A percentile compares a stretch with the other conserved stretches of the same genome.
Evolutionary conservation across 2,797 vertebrate genomes (phyloP).

Genomic region (Centropyge bicolor): DNA sequence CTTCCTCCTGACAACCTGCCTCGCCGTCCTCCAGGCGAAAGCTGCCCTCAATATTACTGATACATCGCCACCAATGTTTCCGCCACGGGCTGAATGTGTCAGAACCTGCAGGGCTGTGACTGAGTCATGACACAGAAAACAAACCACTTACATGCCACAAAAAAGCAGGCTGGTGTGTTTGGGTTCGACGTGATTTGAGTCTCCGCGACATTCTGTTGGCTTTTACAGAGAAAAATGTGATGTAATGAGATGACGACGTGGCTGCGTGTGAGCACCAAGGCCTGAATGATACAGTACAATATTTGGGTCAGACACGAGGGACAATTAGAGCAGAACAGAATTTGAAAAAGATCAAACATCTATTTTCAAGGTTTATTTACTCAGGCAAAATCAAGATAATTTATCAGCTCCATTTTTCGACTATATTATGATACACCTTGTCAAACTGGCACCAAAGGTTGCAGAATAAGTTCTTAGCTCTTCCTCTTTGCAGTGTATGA

Average conservation of each 20-base stretch:
- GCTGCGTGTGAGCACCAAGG: constrained; percentile 10
- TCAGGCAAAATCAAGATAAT: background rate
- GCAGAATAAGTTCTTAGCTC: background rate
- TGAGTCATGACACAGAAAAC: constrained; percentile 58
- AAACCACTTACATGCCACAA: constrained; percentile 32
- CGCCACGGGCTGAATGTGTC: constrained; percentile 63
- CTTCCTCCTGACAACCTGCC: constrained; percentile 65
- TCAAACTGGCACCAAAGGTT: background rate
- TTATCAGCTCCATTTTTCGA: background rate
- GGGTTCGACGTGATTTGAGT: constrained; percentile 32
- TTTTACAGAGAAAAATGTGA: constrained; percentile 36
- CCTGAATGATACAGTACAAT: constrained; percentile 7
- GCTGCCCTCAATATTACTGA: constrained; percentile 63
- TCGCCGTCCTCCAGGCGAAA: constrained; percentile 41
- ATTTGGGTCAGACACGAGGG: constrained; percentile 26
- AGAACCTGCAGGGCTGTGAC: constrained; percentile 52
- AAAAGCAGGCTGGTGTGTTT: constrained; percentile 46
- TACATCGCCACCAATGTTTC: constrained; percentile 45
- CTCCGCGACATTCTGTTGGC: constrained; percentile 21
- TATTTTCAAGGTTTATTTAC: background rate
- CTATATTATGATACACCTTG: background rate
- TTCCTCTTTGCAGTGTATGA: background rate
- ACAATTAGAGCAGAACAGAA: constrained; percentile 43
- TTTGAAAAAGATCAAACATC: background rate
- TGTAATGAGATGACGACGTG: constrained; percentile 33